Percentiles rank a stretch among this genome's conserved stretches.
Evolutionary conservation across 2,797 vertebrate genomes (phyloP).

Genomic region (Eptatretus atami): DNA sequence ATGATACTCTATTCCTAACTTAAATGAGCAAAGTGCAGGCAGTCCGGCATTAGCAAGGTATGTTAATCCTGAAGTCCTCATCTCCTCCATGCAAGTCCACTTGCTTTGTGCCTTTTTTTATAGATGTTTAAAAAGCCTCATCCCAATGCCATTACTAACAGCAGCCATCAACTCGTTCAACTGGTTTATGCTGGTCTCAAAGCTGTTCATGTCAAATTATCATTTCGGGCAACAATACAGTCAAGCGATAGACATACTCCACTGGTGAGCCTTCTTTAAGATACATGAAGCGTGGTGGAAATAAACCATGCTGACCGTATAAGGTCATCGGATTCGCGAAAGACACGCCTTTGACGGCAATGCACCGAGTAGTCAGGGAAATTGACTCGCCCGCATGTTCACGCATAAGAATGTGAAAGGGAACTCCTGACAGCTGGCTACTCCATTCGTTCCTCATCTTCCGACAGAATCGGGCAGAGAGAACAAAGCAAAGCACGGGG

Average conservation of each 20-base stretch:
- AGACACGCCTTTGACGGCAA: slow-evolving; percentile 27
- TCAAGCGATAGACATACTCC: too few species aligned
- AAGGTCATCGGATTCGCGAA: slow-evolving; percentile 53
- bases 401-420: slow-evolving; percentile 56
- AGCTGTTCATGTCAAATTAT: slow-evolving; percentile 19
- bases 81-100: slow-evolving; percentile 21
- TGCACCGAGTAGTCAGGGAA: slow-evolving; percentile 46
- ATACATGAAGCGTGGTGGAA: slow-evolving; percentile 2
- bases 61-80: slow-evolving; percentile 28
- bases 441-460: slow-evolving; percentile 50
- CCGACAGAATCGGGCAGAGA: slow-evolving; percentile 34
- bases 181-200: slow-evolving; percentile 28
- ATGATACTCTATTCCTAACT: too few species aligned
- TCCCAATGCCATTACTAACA: slow-evolving; percentile 44
- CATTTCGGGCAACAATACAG: too few species aligned
- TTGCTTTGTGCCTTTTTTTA: slow-evolving; percentile 19
- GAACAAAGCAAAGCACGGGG: slow-evolving; percentile 44
- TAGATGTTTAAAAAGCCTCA: slow-evolving; percentile 31
- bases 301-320: slow-evolving; percentile 22
- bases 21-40: not conserved
- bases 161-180: slow-evolving; percentile 31
- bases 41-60: not conserved
- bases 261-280: too few species aligned
- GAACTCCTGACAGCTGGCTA: slow-evolving; percentile 44
- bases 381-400: slow-evolving; percentile 31